These are phyloP conservation scores for Drosophila fuyamai DNA, from an alignment of 1,140 invertebrate genomes.

Conservation along the genomic window DNA sequence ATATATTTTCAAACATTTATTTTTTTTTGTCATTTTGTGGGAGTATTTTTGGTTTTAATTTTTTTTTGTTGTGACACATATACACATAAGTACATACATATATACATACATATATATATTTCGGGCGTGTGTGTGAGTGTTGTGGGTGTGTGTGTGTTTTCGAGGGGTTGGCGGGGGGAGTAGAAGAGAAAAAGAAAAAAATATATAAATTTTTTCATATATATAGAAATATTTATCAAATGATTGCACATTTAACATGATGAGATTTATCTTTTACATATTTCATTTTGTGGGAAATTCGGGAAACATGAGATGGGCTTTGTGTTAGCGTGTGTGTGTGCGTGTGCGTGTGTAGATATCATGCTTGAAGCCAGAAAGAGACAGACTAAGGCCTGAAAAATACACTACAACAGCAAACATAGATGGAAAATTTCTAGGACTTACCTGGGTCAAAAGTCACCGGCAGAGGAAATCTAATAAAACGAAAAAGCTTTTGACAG, in stretches of 20 bases:
- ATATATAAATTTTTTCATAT: conserved; percentile 57
- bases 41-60: conserved; percentile 17
- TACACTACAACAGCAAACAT: conserved; percentile 4
- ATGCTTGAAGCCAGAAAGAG: conserved; percentile 29
- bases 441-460: conserved; percentile 49
- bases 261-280: conserved; percentile 31
- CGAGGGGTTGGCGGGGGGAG: conserved; percentile 34
- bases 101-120: conserved; percentile 49
- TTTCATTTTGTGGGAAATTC: conserved; percentile 9
- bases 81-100: conserved; percentile 58
- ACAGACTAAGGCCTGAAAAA: conserved; percentile 6
- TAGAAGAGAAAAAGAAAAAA: conserved; percentile 76
- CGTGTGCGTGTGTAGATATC: conserved; percentile 11
- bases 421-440: conserved; percentile 24
- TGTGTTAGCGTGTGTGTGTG: neutral
- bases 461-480: conserved; percentile 51
- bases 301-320: conserved; percentile 15
- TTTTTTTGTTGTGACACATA: conserved; percentile 40
- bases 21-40: conserved; percentile 24
- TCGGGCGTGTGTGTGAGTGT: conserved; percentile 44
- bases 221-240: conserved; percentile 67
- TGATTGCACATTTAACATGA: conserved; percentile 41
- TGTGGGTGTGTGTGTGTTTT: conserved; percentile 27
- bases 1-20: conserved; percentile 5
- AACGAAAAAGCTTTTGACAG: conserved; percentile 33